Conservation (phyloP, 2,113 vertebrate genomes). For the Halcyon malimbica region DNA sequence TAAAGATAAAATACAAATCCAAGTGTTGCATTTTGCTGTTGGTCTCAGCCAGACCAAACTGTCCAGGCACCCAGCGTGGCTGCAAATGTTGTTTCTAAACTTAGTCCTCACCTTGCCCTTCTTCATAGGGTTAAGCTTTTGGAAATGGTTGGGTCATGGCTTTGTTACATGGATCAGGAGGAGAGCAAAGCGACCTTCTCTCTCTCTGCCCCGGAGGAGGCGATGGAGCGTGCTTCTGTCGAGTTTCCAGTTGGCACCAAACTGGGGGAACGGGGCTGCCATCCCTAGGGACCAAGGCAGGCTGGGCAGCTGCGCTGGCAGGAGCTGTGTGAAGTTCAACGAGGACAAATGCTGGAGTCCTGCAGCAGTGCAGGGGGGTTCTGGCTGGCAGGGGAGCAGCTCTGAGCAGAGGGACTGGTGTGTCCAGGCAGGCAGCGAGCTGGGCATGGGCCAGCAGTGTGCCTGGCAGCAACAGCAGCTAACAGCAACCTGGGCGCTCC, state of each 20-base stretch:
- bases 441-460: neutral
- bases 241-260: neutral
- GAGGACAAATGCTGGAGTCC: neutral
- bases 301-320: neutral
- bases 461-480: neutral
- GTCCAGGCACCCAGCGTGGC: neutral
- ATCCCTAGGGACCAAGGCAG: neutral
- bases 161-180: neutral
- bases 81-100: neutral
- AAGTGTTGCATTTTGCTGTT: neutral
- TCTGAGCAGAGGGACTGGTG: neutral
- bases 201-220: neutral
- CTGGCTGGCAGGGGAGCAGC: neutral
- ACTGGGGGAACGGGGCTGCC: neutral
- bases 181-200: neutral
- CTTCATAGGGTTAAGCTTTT: neutral
- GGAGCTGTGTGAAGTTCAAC: neutral
- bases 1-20: neutral
- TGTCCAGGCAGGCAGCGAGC: neutral
- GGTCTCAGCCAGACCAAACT: neutral
- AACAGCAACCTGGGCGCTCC: neutral
- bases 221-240: fast-evolving
- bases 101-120: neutral
- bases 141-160: neutral
- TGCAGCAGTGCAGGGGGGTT: neutral